A percentile compares a stretch with the other conserved stretches of the same genome.
These are phyloP conservation scores for Macrotrachela quadricornifera DNA, from an alignment of 1,140 invertebrate genomes.

Conservation along the genomic window DNA sequence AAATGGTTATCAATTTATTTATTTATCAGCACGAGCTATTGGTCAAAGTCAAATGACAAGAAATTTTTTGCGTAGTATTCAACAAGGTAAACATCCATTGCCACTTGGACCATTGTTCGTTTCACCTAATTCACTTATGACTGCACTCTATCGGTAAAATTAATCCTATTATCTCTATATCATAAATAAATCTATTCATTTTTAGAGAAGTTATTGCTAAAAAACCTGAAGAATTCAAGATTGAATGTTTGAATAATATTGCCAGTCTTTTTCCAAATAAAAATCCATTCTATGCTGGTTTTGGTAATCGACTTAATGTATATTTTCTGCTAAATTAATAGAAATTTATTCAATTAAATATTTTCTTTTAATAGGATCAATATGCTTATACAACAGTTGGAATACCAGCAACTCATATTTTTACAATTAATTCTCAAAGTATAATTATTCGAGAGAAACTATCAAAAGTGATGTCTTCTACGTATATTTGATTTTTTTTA, in stretches of 20 bases:
- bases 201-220: slow-evolving; percentile 91
- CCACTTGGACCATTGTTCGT: slow-evolving; percentile 87
- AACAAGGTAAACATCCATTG: slow-evolving; percentile 69
- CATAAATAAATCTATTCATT: too few relatives aligned
- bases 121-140: slow-evolving; percentile 85
- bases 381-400: slow-evolving; percentile 89
- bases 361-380: slow-evolving; percentile 41
- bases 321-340: too few relatives aligned
- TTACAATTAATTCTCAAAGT: slow-evolving; percentile 91
- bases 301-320: slow-evolving; percentile 50
- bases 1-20: slow-evolving; percentile 51
- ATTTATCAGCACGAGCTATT: slow-evolving; percentile 87
- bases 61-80: slow-evolving; percentile 78
- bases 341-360: too few relatives aligned
- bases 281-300: slow-evolving; percentile 91
- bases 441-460: slow-evolving; percentile 38
- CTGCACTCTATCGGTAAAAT: slow-evolving; percentile 38
- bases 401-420: slow-evolving; percentile 81
- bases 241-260: slow-evolving; percentile 83
- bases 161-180: too few relatives aligned
- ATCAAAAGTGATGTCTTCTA: too few relatives aligned
- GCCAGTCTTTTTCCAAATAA: slow-evolving; percentile 59
- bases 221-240: slow-evolving; percentile 97
- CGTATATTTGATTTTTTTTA: too few relatives aligned
- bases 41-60: slow-evolving; percentile 67